phyloP scores from a whole-genome alignment of 2,797 vertebrate genomes.

The Babyrousa celebensis region DNA sequence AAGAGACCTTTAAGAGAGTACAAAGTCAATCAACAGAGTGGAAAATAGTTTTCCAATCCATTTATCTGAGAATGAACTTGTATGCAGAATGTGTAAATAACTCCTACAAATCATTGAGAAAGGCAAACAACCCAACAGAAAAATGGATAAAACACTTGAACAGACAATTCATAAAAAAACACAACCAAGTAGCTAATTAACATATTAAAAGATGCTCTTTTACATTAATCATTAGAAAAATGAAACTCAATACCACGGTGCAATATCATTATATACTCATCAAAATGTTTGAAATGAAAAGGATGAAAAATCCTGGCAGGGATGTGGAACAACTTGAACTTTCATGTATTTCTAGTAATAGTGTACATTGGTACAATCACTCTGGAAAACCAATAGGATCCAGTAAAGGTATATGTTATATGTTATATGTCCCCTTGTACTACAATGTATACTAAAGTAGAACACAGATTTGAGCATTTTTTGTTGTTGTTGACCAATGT shows the following conservation, averaged over 20 bases:
- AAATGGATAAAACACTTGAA: not conserved
- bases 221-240: not conserved
- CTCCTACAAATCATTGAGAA: not conserved
- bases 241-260: not conserved
- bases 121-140: not conserved
- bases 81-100: not conserved
- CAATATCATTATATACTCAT: not conserved
- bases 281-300: constrained; percentile 5
- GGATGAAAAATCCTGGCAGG: not conserved
- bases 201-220: not conserved
- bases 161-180: not conserved
- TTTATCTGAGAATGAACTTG: not conserved
- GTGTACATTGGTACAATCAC: not conserved
- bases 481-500: not conserved
- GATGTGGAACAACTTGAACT: not conserved
- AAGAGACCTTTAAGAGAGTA: not conserved
- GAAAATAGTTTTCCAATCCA: not conserved
- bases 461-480: not conserved
- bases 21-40: not conserved
- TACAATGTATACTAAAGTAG: not conserved
- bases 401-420: not conserved
- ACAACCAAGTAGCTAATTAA: constrained; percentile 35
- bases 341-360: not conserved
- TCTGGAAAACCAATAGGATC: not conserved
- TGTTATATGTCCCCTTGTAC: constrained; percentile 5